Percentiles rank a stretch among this genome's conserved stretches.
These are phyloP conservation scores for Drosophila kohkoa DNA, from an alignment of 1,140 invertebrate genomes.

Conservation along the genomic window DNA sequence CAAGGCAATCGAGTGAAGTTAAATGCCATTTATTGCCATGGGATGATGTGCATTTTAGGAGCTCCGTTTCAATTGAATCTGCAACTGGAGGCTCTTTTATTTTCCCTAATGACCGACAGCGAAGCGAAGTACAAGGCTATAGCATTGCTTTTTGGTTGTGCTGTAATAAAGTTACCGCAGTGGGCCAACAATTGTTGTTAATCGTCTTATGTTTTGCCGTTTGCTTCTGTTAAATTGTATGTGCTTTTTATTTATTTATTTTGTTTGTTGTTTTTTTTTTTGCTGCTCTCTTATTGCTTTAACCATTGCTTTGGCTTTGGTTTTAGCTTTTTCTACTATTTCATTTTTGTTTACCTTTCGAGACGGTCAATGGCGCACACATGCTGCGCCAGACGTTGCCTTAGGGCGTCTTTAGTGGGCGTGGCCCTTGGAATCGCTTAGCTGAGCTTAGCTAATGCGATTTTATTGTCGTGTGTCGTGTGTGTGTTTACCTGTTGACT, in stretches of 20 bases:
- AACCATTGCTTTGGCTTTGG: constrained; percentile 11
- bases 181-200: constrained; percentile 47
- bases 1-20: constrained; percentile 31
- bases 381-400: background rate
- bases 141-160: constrained; percentile 18
- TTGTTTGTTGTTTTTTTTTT: background rate
- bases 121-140: constrained; percentile 4
- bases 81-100: constrained; percentile 7
- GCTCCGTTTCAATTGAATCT: constrained; percentile 28
- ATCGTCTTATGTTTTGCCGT: constrained; percentile 33
- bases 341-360: constrained; percentile 12
- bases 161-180: constrained; percentile 66
- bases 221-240: constrained; percentile 31
- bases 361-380: constrained; percentile 40
- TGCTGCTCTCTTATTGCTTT: background rate
- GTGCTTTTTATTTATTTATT: background rate
- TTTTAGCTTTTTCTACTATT: constrained; percentile 7
- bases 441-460: constrained; percentile 65
- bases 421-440: constrained; percentile 38
- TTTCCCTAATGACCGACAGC: constrained; percentile 17
- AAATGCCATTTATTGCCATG: constrained; percentile 16
- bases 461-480: constrained; percentile 71
- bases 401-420: constrained; percentile 45
- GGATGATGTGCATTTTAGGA: constrained; percentile 37
- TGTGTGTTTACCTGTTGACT: constrained; percentile 3